Evolutionary conservation across 2,888 invertebrate species (phyloP), one percentile per base, ranked within the genome.

Genomic region (Cosmia trapezina): DNA sequence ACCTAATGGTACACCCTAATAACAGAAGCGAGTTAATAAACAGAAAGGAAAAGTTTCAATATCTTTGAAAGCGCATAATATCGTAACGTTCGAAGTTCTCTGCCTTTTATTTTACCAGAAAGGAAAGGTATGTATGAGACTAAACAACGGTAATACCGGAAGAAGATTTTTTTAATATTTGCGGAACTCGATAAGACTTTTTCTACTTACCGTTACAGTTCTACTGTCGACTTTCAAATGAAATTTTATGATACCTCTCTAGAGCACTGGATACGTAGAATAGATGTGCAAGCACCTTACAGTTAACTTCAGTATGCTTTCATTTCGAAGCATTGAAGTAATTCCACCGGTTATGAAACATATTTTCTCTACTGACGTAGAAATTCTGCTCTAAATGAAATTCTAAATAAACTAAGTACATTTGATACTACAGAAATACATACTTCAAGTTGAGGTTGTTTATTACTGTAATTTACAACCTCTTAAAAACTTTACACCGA

Each of bases 401-500:
- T 28, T 59, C 17, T 19, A 61, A 61, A 66, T 61, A 74, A 61
- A 61, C 63, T 61, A 74, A 19, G 33, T 57, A 49, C 12, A 70
- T 49, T 67, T 76, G 65, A 65, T 71, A 73, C 59, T 59, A 69
- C 47, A 70, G 51, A 83, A 73, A 69, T 77, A 80, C 41, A 70
- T 41, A 63, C 63, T 83, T 65, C 57, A 75, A 63, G 47, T 77
- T 74, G 47, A 76, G 65, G 76, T 73, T 78, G 68, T 76, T 78
- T 81, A 74, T 64, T 69, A 73, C 64, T 64, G 74, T 79, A 81
- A 86, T 79, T 85, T 83, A 81, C 49, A 72, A 77, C 73, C 79
- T 84, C 81, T 83, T 81, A 74, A 66, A 80, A 84, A 83, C 70
- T 86, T 84, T 81, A 71, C 73, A 76, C 72, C 76, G 66, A 77